phyloP scores from a whole-genome alignment of 2,888 invertebrate genomes.

The Hydraecia micacea region DNA sequence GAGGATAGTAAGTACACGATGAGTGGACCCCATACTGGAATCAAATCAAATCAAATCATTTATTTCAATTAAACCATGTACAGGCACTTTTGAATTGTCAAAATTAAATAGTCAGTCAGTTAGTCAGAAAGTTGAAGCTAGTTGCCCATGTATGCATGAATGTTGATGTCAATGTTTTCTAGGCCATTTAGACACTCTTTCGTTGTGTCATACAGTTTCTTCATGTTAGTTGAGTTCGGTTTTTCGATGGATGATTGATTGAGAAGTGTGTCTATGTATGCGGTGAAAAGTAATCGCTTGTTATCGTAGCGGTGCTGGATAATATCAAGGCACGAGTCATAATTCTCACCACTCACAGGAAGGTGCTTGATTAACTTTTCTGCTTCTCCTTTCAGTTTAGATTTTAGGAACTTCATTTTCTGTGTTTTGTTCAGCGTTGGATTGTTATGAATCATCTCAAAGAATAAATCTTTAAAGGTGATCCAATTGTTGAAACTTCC shows the following conservation, averaged over 20 bases:
- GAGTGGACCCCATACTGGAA: constrained; percentile 3
- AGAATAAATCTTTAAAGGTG: not conserved
- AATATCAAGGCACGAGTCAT: constrained; percentile 1
- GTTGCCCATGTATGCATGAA: no score
- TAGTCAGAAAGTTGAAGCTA: no score
- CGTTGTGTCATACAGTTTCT: constrained; percentile 4
- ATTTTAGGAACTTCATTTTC: constrained; percentile 11
- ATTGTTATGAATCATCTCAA: constrained; percentile 17
- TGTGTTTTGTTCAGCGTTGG: constrained; percentile 14
- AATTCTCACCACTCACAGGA: constrained; percentile 9
- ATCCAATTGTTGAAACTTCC: not conserved
- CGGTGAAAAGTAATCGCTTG: constrained; percentile 2
- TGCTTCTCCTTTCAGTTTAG: not conserved
- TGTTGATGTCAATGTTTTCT: not conserved
- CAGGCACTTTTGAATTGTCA: no score
- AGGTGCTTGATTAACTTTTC: constrained; percentile 1
- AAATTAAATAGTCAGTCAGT: no score
- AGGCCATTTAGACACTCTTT: constrained; percentile 8
- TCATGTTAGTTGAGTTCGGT: constrained; percentile 4
- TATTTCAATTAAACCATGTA: no score
- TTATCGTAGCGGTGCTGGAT: constrained; percentile 9
- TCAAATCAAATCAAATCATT: no score
- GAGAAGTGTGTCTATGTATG: not conserved
- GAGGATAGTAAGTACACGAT: constrained; percentile 7
- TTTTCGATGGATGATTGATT: constrained; percentile 2